phyloP scores from a whole-genome alignment of 2,888 invertebrate species.

The Ditula angustiorana region DNA sequence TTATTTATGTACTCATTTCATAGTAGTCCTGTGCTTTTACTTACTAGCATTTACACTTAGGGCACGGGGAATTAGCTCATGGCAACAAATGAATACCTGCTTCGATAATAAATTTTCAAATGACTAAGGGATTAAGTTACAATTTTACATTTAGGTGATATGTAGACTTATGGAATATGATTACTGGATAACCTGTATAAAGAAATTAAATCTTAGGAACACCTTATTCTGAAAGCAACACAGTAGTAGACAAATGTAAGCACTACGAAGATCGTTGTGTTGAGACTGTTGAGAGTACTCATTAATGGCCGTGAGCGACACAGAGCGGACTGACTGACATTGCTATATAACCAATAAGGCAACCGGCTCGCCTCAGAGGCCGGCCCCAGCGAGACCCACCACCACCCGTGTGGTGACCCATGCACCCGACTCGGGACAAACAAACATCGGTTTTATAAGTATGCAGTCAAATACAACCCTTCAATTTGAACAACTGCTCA shows the following conservation, averaged over 20 bases:
- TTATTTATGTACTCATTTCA: conserved; percentile 53
- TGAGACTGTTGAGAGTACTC: conserved; percentile 11
- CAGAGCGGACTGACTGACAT: not conserved
- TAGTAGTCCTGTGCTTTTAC: conserved; percentile 60
- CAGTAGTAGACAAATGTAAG: not conserved
- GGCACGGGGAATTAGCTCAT: conserved; percentile 27
- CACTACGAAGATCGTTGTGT: not conserved
- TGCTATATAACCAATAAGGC: not conserved
- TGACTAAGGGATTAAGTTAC: conserved; percentile 13
- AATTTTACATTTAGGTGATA: conserved; percentile 30
- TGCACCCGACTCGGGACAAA: conserved; percentile 62
- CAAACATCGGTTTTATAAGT: conserved; percentile 64
- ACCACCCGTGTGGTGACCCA: conserved; percentile 73
- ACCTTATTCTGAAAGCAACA: not conserved
- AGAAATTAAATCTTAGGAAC: not conserved
- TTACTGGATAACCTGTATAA: not conserved
- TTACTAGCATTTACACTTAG: conserved; percentile 25
- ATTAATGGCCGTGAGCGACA: conserved; percentile 23
- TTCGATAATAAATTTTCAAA: conserved; percentile 5
- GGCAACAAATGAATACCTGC: conserved; percentile 30
- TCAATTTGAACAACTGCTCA: conserved; percentile 69
- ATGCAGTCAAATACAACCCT: conserved; percentile 74
- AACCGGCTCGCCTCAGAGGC: conserved; percentile 41
- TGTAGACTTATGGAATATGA: conserved; percentile 31
- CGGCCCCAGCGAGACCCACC: conserved; percentile 58